Percentiles rank a stretch among this genome's conserved stretches.
These are phyloP conservation scores for Volucella inflata DNA, from an alignment of 2,888 invertebrate genomes.

Conservation along the genomic window DNA sequence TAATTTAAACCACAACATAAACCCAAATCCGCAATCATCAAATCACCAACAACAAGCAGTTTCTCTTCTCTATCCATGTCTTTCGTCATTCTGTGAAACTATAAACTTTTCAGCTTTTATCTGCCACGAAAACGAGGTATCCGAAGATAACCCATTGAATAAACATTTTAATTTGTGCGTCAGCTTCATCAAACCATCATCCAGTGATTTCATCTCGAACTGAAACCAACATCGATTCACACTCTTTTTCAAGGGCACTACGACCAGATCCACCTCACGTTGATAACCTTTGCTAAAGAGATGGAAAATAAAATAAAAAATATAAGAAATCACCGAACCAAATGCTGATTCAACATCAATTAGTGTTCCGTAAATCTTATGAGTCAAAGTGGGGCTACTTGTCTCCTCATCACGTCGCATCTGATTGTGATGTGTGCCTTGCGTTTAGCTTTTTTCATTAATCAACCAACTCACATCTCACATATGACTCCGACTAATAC, in stretches of 20 bases:
- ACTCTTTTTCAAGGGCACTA: conserved; percentile 23
- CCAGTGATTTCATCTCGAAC: conserved; percentile 31
- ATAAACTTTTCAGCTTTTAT: too few species aligned
- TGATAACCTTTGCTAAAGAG: background rate
- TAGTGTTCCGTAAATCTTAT: conserved; percentile 13
- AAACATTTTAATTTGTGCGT: conserved; percentile 58
- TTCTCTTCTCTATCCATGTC: too few species aligned
- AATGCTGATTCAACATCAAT: conserved; percentile 35
- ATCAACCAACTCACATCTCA: conserved; percentile 20
- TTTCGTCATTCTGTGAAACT: too few species aligned
- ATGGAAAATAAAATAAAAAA: background rate
- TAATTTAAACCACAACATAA: too few species aligned
- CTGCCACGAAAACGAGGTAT: background rate
- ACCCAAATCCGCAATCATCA: too few species aligned
- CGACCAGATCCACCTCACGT: background rate
- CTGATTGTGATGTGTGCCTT: background rate
- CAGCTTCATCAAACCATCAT: conserved; percentile 5
- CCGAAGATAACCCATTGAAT: conserved; percentile 21
- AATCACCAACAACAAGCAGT: too few species aligned
- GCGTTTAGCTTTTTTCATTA: conserved; percentile 22
- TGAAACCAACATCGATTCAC: conserved; percentile 48
- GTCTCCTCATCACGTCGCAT: conserved; percentile 1
- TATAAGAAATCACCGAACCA: background rate
- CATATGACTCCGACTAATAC: conserved; percentile 36
- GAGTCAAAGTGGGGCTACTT: conserved; percentile 1